These are phyloP conservation scores for Triplophysa rosa DNA, from an alignment of 2,113 vertebrate species.

Conservation along the genomic window DNA sequence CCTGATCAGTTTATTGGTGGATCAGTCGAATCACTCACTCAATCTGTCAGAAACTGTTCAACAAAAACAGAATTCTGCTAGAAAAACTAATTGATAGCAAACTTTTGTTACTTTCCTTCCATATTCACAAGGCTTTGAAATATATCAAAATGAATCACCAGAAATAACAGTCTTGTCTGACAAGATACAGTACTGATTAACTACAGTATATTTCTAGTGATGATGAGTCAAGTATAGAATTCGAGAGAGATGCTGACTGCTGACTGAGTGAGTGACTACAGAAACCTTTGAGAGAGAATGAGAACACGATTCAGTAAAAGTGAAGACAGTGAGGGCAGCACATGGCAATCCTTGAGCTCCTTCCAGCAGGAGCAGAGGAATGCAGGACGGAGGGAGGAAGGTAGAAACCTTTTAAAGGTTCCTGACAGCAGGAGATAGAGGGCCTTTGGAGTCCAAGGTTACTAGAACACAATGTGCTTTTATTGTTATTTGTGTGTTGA, in stretches of 20 bases:
- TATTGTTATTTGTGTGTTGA: constrained; percentile 21
- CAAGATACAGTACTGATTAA: no score
- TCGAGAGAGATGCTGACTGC: background rate
- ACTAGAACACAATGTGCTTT: constrained; percentile 27
- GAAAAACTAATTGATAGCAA: no score
- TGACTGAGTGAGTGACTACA: background rate
- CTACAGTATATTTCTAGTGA: no score
- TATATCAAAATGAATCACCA: no score
- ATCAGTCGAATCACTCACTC: no score
- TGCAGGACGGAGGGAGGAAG: background rate
- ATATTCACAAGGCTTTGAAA: no score
- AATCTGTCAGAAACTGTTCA: no score
- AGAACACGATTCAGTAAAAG: background rate
- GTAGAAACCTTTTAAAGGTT: constrained; percentile 1
- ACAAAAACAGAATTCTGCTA: no score
- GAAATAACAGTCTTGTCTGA: no score
- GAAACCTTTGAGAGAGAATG: background rate
- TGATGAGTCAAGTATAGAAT: background rate
- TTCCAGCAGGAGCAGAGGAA: constrained; percentile 10
- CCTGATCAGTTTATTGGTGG: no score
- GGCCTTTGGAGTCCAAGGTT: constrained; percentile 10
- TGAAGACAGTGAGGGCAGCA: background rate
- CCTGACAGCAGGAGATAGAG: constrained; percentile 4
- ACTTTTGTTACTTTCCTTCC: no score
- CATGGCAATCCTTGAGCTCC: background rate